Percentiles rank a stretch among this genome's conserved stretches.
These are phyloP conservation scores for Elanus axillaris DNA, from an alignment of 2,113 vertebrate genomes.

Conservation along the genomic window DNA sequence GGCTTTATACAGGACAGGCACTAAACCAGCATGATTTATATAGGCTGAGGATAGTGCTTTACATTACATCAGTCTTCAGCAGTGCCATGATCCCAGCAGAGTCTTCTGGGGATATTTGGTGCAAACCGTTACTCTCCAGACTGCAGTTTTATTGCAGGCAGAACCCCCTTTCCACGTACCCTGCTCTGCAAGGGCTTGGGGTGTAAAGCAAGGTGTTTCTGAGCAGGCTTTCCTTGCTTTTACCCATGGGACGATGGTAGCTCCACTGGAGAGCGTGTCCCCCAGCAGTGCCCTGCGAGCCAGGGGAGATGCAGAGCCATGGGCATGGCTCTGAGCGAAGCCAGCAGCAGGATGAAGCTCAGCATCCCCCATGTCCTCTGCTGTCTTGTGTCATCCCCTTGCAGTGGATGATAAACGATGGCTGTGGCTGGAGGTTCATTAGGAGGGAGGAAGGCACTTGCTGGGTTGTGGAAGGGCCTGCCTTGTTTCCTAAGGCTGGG, in stretches of 20 bases:
- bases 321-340: not conserved
- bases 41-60: slow-evolving; percentile 39
- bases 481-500: not conserved
- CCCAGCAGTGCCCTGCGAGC: not conserved
- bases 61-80: not conserved
- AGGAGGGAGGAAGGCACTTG: not conserved
- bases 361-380: not conserved
- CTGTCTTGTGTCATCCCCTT: not conserved
- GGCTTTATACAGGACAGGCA: slow-evolving; percentile 58
- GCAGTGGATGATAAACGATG: not conserved
- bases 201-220: not conserved
- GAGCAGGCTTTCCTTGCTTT: not conserved
- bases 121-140: not conserved
- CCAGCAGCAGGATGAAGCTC: not conserved
- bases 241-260: not conserved
- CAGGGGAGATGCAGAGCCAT: not conserved
- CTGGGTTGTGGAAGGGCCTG: not conserved
- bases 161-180: not conserved
- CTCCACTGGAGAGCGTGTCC: rapidly evolving
- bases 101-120: not conserved
- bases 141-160: not conserved
- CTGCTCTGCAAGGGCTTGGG: not conserved
- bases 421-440: not conserved
- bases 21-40: slow-evolving; percentile 51
- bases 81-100: not conserved